These are phyloP conservation scores for Crotalus viridis DNA, from an alignment of 2,113 vertebrate genomes.

Conservation along the genomic window DNA sequence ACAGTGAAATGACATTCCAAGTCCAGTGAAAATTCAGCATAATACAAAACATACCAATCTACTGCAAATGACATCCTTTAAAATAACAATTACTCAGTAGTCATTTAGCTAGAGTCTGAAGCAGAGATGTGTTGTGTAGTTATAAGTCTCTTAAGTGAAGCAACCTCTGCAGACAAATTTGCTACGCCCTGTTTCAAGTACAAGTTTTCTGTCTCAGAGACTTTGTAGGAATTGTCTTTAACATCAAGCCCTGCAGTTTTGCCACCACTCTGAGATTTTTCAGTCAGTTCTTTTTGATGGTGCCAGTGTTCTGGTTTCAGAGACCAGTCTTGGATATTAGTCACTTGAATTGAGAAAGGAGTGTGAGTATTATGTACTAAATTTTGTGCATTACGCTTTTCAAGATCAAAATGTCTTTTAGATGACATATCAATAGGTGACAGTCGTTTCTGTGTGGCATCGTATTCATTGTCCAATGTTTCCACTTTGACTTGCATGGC, in stretches of 20 bases:
- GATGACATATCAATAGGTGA: slow-evolving; percentile 75
- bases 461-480: slow-evolving; percentile 83
- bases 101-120: slow-evolving; percentile 78
- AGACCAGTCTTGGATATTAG: slow-evolving; percentile 87
- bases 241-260: slow-evolving; percentile 66
- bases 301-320: slow-evolving; percentile 82
- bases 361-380: slow-evolving; percentile 74
- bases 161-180: slow-evolving; percentile 80
- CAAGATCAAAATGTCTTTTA: slow-evolving; percentile 71
- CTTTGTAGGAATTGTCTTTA: slow-evolving; percentile 76
- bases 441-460: slow-evolving; percentile 77
- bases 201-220: slow-evolving; percentile 76
- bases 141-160: slow-evolving; percentile 83
- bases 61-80: slow-evolving; percentile 72
- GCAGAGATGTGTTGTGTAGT: slow-evolving; percentile 78
- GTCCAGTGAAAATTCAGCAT: slow-evolving; percentile 80
- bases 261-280: slow-evolving; percentile 71
- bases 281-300: slow-evolving; percentile 74
- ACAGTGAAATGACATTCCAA: slow-evolving; percentile 88
- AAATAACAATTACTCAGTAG: slow-evolving; percentile 70
- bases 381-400: slow-evolving; percentile 66
- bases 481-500: slow-evolving; percentile 91
- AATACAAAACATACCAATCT: slow-evolving; percentile 77
- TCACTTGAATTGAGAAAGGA: slow-evolving; percentile 87
- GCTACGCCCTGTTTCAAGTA: slow-evolving; percentile 81